Evolutionary conservation across 1,140 invertebrate species (phyloP).

Genomic region (Brachionus rubens): DNA sequence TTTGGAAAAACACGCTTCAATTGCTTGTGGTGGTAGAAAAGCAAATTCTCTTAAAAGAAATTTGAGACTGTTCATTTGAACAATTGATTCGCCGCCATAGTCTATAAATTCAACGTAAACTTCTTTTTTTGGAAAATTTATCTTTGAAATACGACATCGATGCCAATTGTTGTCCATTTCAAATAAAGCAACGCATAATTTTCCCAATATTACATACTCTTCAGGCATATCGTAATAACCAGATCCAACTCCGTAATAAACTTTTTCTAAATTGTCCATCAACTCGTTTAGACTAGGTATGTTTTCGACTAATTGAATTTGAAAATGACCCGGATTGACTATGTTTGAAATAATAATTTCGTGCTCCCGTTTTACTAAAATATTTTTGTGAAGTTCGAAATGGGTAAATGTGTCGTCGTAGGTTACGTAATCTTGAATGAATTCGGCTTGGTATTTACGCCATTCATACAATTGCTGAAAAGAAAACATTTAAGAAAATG

Average conservation of each 20-base stretch:
- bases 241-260: slow-evolving; percentile 20
- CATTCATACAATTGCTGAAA: slow-evolving; percentile 1
- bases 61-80: slow-evolving; percentile 18
- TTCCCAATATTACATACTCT: background rate
- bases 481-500: background rate
- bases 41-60: slow-evolving; percentile 21
- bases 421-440: slow-evolving; percentile 13
- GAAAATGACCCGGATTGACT: slow-evolving; percentile 10
- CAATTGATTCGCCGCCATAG: slow-evolving; percentile 21
- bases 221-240: slow-evolving; percentile 26
- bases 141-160: background rate
- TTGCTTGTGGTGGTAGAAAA: background rate
- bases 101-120: slow-evolving; percentile 23
- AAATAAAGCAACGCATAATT: slow-evolving; percentile 23
- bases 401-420: background rate
- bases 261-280: slow-evolving; percentile 40
- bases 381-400: background rate
- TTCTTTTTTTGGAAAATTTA: background rate
- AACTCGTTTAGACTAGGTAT: slow-evolving; percentile 1
- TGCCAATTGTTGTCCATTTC: slow-evolving; percentile 25
- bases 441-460: slow-evolving; percentile 28
- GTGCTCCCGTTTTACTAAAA: background rate
- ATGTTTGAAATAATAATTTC: slow-evolving; percentile 21
- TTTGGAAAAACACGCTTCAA: background rate
- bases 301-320: slow-evolving; percentile 24